phyloP scores from a whole-genome alignment of 2,888 invertebrate genomes.

The Autographa pulchrina region DNA sequence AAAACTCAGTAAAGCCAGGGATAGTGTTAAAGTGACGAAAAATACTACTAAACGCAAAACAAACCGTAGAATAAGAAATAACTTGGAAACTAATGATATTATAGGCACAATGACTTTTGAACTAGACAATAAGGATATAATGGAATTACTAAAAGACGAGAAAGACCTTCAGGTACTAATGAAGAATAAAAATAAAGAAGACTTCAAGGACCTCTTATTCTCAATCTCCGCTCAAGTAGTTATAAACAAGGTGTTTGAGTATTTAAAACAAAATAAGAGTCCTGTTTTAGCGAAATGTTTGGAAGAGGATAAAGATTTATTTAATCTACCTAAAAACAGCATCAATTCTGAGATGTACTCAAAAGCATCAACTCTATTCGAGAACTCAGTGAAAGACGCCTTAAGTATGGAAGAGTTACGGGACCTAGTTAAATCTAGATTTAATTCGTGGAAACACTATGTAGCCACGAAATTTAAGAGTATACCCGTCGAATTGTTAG shows the following conservation, averaged over 20 bases:
- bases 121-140: conserved; percentile 78
- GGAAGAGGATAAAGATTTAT: conserved; percentile 75
- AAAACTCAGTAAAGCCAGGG: conserved; percentile 79
- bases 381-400: conserved; percentile 81
- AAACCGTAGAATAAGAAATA: conserved; percentile 76
- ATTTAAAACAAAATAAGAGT: conserved; percentile 78
- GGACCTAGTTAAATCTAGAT: conserved; percentile 75
- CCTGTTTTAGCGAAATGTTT: conserved; percentile 77
- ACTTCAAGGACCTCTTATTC: conserved; percentile 79
- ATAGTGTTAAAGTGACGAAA: conserved; percentile 83
- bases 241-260: conserved; percentile 82
- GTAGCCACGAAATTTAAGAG: conserved; percentile 77
- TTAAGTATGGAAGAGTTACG: conserved; percentile 80
- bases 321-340: conserved; percentile 71
- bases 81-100: conserved; percentile 68
- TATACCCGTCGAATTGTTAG: conserved; percentile 77
- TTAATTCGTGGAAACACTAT: conserved; percentile 80
- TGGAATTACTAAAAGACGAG: conserved; percentile 77
- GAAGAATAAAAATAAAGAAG: conserved; percentile 77
- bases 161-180: conserved; percentile 75
- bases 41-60: conserved; percentile 84
- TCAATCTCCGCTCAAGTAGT: conserved; percentile 83
- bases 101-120: conserved; percentile 79
- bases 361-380: conserved; percentile 77
- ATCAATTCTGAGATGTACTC: conserved; percentile 76